Base-by-base conservation (phyloP, 2,113 vertebrate genomes). In the Danionella cerebrum region DNA sequence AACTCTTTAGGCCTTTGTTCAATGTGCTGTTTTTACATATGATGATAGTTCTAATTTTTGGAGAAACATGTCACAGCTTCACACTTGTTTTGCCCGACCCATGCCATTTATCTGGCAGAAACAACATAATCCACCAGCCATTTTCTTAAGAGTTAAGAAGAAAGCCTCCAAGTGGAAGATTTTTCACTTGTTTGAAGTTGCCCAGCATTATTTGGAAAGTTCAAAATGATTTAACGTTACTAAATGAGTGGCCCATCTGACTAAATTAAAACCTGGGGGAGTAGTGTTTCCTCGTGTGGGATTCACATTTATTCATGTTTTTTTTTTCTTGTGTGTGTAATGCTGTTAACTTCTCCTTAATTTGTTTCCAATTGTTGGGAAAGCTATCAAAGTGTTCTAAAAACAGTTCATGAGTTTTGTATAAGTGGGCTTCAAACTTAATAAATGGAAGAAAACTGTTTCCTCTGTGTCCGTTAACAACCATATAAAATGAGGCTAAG, bases 391-490 rank as follows among this genome's bases (percentile, higher is more conserved):
- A 47, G 65, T 81, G 75, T 87, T 85, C 78, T 78, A 79, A 86
- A 88, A 82, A 75, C 77, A 81, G 82, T 85, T 88, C 87, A 48
- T 85, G 80, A 83, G 80, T 84, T 88, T 89, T 88, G 84, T 88
- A 86, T 81, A 78, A 83, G 78, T 84, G 85, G 81, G 79, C 85
- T 86, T 87, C 69, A 83, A 85, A 83, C 84, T 84, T 78, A 88
- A 88, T 87, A 87, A 89, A 84, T 82, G 64, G 78, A 83, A 83
- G 67, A 84, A 83, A 77, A 75, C 11, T 57, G 6, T 39, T 27
- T 19, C 64, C 19, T 31, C 9, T 52, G 16, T 14, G 9, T 22
- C 10, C 38, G 7, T 14, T 11, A 14, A 19, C 29, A 50, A 64
- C 18, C 12, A 4, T 35, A 36, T 12, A 29, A 64, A 48, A 35